Percentiles rank a stretch among this genome's conserved stretches.
Conservation (phyloP, 2,113 vertebrate genomes). For the Lampris megalopsis region DNA sequence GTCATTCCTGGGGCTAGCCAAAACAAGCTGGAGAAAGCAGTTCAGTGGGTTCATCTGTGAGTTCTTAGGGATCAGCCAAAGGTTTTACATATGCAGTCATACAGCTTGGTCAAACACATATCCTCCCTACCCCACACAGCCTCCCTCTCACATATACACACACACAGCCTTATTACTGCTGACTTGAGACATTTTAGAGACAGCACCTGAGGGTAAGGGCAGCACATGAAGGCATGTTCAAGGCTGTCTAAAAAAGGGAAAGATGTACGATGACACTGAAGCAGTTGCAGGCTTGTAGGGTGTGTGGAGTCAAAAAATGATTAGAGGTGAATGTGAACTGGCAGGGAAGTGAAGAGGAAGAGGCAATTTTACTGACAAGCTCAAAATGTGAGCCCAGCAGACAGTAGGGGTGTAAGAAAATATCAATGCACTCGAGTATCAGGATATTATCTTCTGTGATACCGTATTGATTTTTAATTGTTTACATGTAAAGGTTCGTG, state of each 20-base stretch:
- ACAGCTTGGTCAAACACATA: slow-evolving; percentile 37
- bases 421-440: no score
- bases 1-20: slow-evolving; percentile 13
- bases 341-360: slow-evolving; percentile 46
- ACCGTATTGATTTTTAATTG: no score
- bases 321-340: slow-evolving; percentile 39
- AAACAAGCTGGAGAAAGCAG: slow-evolving; percentile 27
- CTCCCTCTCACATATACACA: background rate
- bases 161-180: slow-evolving; percentile 20
- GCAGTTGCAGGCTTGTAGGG: slow-evolving; percentile 37
- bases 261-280: slow-evolving; percentile 50
- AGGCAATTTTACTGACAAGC: slow-evolving; percentile 50
- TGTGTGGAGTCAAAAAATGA: slow-evolving; percentile 41
- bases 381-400: slow-evolving; percentile 29
- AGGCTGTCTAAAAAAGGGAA: slow-evolving; percentile 46
- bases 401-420: no score
- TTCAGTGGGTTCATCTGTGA: slow-evolving; percentile 49
- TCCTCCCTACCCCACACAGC: slow-evolving; percentile 12
- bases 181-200: slow-evolving; percentile 34
- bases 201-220: slow-evolving; percentile 36
- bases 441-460: no score
- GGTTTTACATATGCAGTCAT: slow-evolving; percentile 35
- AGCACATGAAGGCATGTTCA: slow-evolving; percentile 19
- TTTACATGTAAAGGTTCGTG: no score
- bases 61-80: slow-evolving; percentile 45